Conservation (phyloP, 2,797 vertebrate species). For the Peromyscus melanophrys region DNA sequence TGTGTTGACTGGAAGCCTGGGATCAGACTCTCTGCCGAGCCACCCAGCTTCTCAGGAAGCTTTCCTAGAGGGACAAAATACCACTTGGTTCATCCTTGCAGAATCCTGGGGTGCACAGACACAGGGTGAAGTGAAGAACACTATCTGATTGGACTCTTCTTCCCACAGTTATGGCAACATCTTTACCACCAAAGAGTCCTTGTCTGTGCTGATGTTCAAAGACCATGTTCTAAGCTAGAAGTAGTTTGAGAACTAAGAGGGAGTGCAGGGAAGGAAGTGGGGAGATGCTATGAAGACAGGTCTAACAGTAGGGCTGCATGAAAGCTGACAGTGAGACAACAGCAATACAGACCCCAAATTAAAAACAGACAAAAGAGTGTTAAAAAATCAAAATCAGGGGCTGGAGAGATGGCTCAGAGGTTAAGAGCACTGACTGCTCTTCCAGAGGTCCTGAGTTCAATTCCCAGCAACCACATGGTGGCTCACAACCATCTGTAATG, state of each 20-base stretch:
- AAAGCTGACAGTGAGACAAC: not conserved
- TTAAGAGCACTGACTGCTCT: no score
- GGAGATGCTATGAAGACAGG: not conserved
- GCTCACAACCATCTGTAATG: no score
- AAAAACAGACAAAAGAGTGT: not conserved
- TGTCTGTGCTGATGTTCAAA: not conserved
- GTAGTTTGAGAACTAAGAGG: not conserved
- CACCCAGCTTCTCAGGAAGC: slow-evolving; percentile 91
- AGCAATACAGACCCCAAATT: not conserved
- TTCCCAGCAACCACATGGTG: no score
- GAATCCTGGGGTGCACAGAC: not conserved
- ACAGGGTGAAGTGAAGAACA: not conserved
- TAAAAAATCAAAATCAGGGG: no score
- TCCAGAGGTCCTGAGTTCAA: no score
- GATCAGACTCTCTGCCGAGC: slow-evolving; percentile 94
- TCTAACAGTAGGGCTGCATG: not conserved
- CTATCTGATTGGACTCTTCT: not conserved
- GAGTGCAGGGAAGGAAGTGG: not conserved
- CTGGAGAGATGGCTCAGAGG: no score
- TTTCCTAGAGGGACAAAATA: slow-evolving; percentile 89
- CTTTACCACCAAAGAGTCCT: not conserved
- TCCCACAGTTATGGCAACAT: not conserved
- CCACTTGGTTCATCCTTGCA: slow-evolving; percentile 18
- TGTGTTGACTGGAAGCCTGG: slow-evolving; percentile 91
- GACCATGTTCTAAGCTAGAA: not conserved